Base-by-base conservation (phyloP, 2,888 invertebrate genomes). In the Oscheius sp. region DNA sequence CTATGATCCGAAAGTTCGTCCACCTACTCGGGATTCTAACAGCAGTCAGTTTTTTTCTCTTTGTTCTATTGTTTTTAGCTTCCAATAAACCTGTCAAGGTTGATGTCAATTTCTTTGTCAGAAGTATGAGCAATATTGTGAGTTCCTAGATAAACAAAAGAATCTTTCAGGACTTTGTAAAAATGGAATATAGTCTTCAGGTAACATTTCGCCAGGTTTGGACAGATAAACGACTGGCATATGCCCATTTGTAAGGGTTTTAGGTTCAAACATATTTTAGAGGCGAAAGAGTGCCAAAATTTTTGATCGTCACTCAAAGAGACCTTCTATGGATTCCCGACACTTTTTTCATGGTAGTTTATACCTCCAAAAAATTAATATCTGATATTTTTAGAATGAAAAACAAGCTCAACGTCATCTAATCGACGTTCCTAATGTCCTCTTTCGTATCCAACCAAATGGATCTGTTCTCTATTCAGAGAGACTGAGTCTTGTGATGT, bases 101-200 rank as follows among this genome's bases (percentile, higher is more conserved):
- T 4, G 51, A 64, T 1, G 51, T 54, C 6, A 50, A 64, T 28
- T 24, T 30, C 28, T 64, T 38, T 41, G 20, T 64, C 32, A 28
- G 64, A 36, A 64, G 64, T 17, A 28, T 30, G 20, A 24, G 28
- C 5, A 44, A 28, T 26, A 45, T 38, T 9, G n/a, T n/a, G 54
- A 54, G n/a, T 5, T 28, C 17, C 17, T 2, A 30, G 5, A 8
- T 2, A 6, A 3, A 6, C 38, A 59, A 41, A 24, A 41, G 33
- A 24, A 38, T 41, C 6, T 9, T 38, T 22, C 33, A 38, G 20
- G 64, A 64, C 22, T 64, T 64, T 36, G 64, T 64, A 3, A 64
- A 64, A 20, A 64, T 64, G 64, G 51, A 64, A 28, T 64, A 64
- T 51, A 54, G 28, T 22, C 38, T 51, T 8, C 64, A 64, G 38